phyloP scores from a whole-genome alignment of 2,888 invertebrate species.

The Eupithecia exiguata region DNA sequence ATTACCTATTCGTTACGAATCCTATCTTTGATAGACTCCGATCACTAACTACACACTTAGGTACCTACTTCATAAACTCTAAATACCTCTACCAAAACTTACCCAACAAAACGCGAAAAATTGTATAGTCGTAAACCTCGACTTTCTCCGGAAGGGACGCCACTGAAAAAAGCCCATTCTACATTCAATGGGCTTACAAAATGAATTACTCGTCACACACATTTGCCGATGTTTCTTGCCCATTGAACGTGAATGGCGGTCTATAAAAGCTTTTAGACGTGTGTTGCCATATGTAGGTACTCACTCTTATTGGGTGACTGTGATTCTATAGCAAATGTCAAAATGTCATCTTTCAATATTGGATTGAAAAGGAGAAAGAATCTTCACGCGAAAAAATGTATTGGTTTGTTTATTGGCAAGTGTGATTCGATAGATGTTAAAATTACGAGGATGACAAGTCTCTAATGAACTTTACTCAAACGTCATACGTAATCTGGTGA shows the following conservation, averaged over 20 bases:
- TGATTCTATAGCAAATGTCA: constrained; percentile 12
- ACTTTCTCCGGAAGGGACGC: constrained; percentile 8
- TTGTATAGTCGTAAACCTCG: constrained; percentile 2
- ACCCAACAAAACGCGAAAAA: not conserved
- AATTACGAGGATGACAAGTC: no score
- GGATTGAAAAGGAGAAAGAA: constrained; percentile 1
- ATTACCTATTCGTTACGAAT: no score
- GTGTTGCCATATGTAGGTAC: constrained; percentile 21
- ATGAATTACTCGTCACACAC: constrained; percentile 54
- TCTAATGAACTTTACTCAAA: no score
- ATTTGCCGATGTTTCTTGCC: constrained; percentile 44
- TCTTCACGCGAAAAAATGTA: not conserved
- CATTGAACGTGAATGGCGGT: constrained; percentile 45
- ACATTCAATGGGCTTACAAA: constrained; percentile 43
- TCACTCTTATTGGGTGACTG: constrained; percentile 31
- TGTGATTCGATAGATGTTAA: not conserved
- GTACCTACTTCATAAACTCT: not conserved
- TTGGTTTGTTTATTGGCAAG: not conserved
- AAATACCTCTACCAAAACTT: not conserved
- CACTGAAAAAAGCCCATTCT: constrained; percentile 11
- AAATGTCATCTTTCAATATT: constrained; percentile 8
- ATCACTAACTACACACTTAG: not conserved
- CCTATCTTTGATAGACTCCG: no score
- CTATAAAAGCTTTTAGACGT: constrained; percentile 51
- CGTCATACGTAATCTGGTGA: no score